These are phyloP conservation scores for Mastacembelus armatus DNA, from an alignment of 2,797 vertebrate genomes.

Conservation along the genomic window DNA sequence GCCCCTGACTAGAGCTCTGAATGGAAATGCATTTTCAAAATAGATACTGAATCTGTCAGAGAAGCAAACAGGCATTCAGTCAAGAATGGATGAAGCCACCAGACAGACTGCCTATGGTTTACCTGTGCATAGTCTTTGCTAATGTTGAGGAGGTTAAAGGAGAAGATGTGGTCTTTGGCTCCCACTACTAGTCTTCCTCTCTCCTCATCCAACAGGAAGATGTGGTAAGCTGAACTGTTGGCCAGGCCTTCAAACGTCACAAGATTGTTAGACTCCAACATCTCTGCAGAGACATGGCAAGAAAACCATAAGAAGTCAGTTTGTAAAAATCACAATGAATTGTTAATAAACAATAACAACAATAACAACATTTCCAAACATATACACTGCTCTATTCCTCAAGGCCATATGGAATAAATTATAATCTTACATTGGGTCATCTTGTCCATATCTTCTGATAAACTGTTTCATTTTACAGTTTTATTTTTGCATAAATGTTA, in stretches of 20 bases:
- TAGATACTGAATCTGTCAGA: slow-evolving; percentile 48
- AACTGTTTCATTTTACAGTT: background rate
- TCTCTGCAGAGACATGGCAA: slow-evolving; percentile 86
- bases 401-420: slow-evolving; percentile 4
- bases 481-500: slow-evolving; percentile 23
- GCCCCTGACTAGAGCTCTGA: slow-evolving; percentile 48
- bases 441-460: background rate
- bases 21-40: slow-evolving; percentile 31
- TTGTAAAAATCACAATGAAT: slow-evolving; percentile 9
- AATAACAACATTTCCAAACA: slow-evolving; percentile 28
- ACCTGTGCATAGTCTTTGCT: slow-evolving; percentile 95
- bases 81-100: slow-evolving; percentile 5
- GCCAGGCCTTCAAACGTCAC: slow-evolving; percentile 92
- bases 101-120: slow-evolving; percentile 46
- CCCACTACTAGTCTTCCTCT: slow-evolving; percentile 93
- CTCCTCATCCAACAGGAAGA: slow-evolving; percentile 96
- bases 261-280: slow-evolving; percentile 96
- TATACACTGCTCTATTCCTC: slow-evolving; percentile 7
- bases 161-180: slow-evolving; percentile 97
- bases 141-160: slow-evolving; percentile 96
- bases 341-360: too few species aligned
- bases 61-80: slow-evolving; percentile 26
- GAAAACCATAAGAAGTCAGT: slow-evolving; percentile 20
- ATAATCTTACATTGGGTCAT: background rate
- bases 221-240: slow-evolving; percentile 96